Percentiles rank a stretch among this genome's conserved stretches.
These are phyloP conservation scores for Cheilosia impressa DNA, from an alignment of 2,888 invertebrate species.

Conservation along the genomic window DNA sequence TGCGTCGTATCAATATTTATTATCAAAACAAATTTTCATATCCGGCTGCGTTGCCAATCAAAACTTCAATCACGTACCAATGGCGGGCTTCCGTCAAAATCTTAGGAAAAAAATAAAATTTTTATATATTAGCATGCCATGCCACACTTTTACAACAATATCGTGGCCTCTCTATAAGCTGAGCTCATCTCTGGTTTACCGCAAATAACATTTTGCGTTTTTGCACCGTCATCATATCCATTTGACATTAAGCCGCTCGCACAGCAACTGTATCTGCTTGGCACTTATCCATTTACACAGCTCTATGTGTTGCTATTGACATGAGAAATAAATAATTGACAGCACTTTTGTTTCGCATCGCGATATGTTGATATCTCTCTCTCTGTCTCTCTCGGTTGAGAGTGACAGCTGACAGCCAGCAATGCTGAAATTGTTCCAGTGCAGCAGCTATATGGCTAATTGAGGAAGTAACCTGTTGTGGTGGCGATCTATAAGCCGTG, in stretches of 20 bases:
- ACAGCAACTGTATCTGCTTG: too few species aligned
- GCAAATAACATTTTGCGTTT: too few species aligned
- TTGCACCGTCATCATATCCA: too few species aligned
- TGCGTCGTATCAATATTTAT: background rate
- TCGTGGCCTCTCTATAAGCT: too few species aligned
- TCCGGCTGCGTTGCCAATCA: constrained; percentile 8
- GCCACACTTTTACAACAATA: too few species aligned
- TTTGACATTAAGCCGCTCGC: too few species aligned
- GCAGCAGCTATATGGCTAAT: constrained; percentile 41
- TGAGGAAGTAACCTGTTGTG: constrained; percentile 62
- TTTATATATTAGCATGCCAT: too few species aligned
- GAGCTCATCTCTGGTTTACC: too few species aligned
- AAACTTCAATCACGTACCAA: constrained; percentile 38
- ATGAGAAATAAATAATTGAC: constrained; percentile 33
- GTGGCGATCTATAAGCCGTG: constrained; percentile 2
- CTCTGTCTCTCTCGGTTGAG: background rate
- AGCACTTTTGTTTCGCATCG: background rate
- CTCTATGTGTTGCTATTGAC: constrained; percentile 14
- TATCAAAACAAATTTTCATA: background rate
- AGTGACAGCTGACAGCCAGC: background rate
- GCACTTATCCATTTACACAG: too few species aligned
- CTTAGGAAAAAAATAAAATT: too few species aligned
- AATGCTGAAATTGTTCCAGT: constrained; percentile 26
- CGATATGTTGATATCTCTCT: background rate
- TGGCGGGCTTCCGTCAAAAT: background rate